Percentiles rank a stretch among this genome's conserved stretches.
phyloP scores from a whole-genome alignment of 2,888 invertebrate species.

The Orthonevra nobilis region DNA sequence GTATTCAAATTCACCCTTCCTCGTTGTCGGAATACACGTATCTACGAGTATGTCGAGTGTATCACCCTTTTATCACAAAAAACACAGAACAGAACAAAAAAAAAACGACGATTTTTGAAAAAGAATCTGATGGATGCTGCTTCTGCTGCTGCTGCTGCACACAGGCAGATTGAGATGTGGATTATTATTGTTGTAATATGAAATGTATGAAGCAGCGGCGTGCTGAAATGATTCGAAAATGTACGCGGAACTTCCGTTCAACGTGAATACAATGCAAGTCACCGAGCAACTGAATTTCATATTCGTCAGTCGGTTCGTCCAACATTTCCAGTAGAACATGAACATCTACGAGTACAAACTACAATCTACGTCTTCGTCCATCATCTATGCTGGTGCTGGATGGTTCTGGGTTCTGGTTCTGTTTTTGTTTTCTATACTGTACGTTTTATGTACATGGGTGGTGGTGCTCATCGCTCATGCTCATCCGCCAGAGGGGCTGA shows the following conservation, averaged over 20 bases:
- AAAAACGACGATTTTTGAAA: constrained; percentile 34
- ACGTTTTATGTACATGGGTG: background rate
- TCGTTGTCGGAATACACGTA: constrained; percentile 36
- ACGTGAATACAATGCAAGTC: constrained; percentile 74
- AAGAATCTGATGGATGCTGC: constrained; percentile 52
- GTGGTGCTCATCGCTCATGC: constrained; percentile 64
- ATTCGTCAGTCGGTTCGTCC: constrained; percentile 47
- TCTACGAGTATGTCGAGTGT: constrained; percentile 50
- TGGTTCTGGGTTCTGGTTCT: constrained; percentile 64
- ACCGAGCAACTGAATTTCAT: constrained; percentile 75
- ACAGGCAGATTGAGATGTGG: constrained; percentile 52
- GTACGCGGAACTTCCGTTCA: constrained; percentile 44
- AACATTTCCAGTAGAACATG: constrained; percentile 72
- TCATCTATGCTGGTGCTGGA: constrained; percentile 57
- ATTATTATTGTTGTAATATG: constrained; percentile 46
- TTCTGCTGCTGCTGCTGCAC: constrained; percentile 33
- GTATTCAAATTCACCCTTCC: constrained; percentile 50
- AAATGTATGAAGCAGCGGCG: constrained; percentile 49
- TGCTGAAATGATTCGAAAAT: no score
- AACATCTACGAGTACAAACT: no score
- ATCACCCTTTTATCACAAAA: constrained; percentile 62
- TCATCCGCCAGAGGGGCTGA: constrained; percentile 56
- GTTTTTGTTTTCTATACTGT: constrained; percentile 52
- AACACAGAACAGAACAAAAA: constrained; percentile 44
- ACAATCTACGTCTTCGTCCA: constrained; percentile 73